Conservation (phyloP, 2,797 vertebrate genomes). For the Lindbergichthys nudifrons region DNA sequence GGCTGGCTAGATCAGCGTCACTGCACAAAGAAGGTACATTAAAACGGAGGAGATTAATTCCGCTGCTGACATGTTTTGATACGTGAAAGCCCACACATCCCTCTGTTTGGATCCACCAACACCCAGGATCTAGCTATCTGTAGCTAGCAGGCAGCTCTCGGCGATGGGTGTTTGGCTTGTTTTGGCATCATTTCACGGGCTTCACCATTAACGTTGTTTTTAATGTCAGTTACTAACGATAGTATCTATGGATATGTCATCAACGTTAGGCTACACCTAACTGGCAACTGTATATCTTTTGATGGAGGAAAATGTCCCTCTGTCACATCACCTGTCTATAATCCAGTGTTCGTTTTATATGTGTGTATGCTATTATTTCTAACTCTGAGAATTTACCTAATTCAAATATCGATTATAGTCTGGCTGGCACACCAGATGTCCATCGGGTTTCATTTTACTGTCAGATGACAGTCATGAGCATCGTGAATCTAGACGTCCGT, state of each 20-base stretch:
- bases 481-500: not conserved
- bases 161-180: slow-evolving; percentile 36
- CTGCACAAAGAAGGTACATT: not conserved
- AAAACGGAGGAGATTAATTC: slow-evolving; percentile 11
- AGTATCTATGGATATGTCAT: not conserved
- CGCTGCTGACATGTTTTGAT: slow-evolving; percentile 51
- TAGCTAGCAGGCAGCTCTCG: slow-evolving; percentile 25
- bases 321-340: not conserved
- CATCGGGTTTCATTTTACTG: slow-evolving; percentile 1
- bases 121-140: slow-evolving; percentile 54
- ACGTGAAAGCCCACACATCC: slow-evolving; percentile 24
- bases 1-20: not conserved
- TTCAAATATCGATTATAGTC: not conserved
- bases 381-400: not conserved
- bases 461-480: not conserved
- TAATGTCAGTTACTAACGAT: not conserved
- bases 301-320: not conserved
- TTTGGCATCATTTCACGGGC: slow-evolving; percentile 17
- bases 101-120: slow-evolving; percentile 23
- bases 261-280: not conserved
- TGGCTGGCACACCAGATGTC: not conserved
- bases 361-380: not conserved
- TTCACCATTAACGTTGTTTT: not conserved
- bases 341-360: not conserved
- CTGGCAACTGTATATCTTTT: not conserved